Percentiles rank a stretch among this genome's conserved stretches.
These are phyloP conservation scores for Halocynthia roretzi DNA, from an alignment of 23 tunicate species.

Conservation along the genomic window DNA sequence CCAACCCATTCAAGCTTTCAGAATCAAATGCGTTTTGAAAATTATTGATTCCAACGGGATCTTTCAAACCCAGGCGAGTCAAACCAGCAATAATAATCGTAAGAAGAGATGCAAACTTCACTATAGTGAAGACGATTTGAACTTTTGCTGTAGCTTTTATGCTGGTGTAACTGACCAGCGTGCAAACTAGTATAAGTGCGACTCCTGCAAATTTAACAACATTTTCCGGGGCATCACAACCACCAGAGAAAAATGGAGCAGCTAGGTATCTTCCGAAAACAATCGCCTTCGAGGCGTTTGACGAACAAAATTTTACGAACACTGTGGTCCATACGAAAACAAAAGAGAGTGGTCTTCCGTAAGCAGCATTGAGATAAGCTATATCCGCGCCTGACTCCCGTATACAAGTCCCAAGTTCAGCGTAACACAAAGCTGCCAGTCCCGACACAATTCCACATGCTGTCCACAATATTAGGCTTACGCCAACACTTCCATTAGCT, in stretches of 20 bases:
- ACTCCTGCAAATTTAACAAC: slow-evolving; percentile 34
- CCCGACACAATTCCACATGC: slow-evolving; percentile 33
- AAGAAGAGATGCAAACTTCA: slow-evolving; percentile 39
- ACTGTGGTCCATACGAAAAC: slow-evolving; percentile 5
- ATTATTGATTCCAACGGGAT: slow-evolving; percentile 35
- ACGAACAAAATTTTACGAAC: neutral
- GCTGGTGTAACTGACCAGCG: slow-evolving; percentile 33
- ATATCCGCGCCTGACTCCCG: slow-evolving; percentile 41
- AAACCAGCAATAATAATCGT: slow-evolving; percentile 42
- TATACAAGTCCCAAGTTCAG: slow-evolving; percentile 43
- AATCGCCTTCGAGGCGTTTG: slow-evolving; percentile 14
- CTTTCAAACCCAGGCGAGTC: slow-evolving; percentile 17
- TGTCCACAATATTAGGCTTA: slow-evolving; percentile 48
- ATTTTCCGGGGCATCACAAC: slow-evolving; percentile 34
- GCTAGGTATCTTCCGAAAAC: slow-evolving; percentile 43
- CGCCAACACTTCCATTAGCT: slow-evolving; percentile 55
- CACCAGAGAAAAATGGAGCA: slow-evolving; percentile 29
- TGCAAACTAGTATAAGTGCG: neutral
- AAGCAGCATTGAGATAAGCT: slow-evolving; percentile 38
- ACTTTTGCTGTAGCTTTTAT: slow-evolving; percentile 29
- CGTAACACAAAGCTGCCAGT: slow-evolving; percentile 45
- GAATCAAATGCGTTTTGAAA: slow-evolving; percentile 38
- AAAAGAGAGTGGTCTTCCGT: slow-evolving; percentile 39
- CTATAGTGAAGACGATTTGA: slow-evolving; percentile 44
- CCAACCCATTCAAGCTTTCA: slow-evolving; percentile 3